These are phyloP conservation scores for Buceros bicornis DNA, from an alignment of 2,797 vertebrate species.

Conservation along the genomic window DNA sequence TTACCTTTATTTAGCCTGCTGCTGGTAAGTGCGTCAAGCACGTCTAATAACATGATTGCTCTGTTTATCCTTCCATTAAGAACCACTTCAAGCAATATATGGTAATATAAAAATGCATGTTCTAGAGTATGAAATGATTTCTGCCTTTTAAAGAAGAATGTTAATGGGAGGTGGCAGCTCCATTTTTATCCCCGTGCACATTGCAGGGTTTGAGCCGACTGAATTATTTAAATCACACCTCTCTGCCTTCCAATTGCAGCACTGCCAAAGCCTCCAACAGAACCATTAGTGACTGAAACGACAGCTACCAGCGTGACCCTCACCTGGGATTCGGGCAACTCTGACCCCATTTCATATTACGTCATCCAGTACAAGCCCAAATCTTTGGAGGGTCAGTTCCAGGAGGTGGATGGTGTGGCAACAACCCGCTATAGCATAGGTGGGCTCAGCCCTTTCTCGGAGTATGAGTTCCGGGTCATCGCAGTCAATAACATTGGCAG, in stretches of 20 bases:
- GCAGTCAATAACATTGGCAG: conserved; percentile 96
- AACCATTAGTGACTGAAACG: conserved; percentile 93
- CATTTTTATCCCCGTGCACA: conserved; percentile 45
- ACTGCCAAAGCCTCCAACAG: conserved; percentile 90
- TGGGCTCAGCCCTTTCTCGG: conserved; percentile 94
- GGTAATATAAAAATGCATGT: conserved; percentile 77
- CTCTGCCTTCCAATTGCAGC: conserved; percentile 83
- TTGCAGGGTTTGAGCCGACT: conserved; percentile 58
- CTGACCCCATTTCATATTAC: conserved; percentile 93
- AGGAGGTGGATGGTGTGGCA: conserved; percentile 96
- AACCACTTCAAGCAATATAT: conserved; percentile 76
- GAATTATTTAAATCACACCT: conserved; percentile 66
- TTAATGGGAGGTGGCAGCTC: conserved; percentile 67
- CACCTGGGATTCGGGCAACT: conserved; percentile 97
- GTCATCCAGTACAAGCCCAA: conserved; percentile 94
- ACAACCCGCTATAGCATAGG: conserved; percentile 97
- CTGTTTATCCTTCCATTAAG: conserved; percentile 79
- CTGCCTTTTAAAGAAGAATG: conserved; percentile 74
- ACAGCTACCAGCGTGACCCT: conserved; percentile 97
- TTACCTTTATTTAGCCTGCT: conserved; percentile 76
- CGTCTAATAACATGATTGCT: conserved; percentile 78
- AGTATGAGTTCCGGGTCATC: conserved; percentile 92
- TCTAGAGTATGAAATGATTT: conserved; percentile 73
- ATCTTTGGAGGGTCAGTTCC: conserved; percentile 87
- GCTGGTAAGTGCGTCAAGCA: conserved; percentile 71